Evolutionary conservation across 2,888 invertebrate genomes (phyloP).

Genomic region (Iselma pallidipennis): DNA sequence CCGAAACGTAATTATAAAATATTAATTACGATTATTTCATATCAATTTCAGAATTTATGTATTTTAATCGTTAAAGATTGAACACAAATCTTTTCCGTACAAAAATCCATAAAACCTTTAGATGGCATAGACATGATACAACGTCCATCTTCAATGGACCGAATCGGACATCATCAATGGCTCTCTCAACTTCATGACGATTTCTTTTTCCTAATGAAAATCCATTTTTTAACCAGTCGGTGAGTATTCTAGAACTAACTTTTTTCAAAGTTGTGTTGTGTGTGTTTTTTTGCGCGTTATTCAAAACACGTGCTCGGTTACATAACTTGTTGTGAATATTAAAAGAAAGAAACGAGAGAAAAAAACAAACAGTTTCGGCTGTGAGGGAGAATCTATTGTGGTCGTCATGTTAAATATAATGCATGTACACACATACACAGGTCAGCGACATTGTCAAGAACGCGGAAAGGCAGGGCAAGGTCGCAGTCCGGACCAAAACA

Average conservation of each 20-base stretch:
- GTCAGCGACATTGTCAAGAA: slow-evolving; percentile 45
- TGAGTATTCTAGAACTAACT: not conserved
- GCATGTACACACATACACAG: slow-evolving; percentile 35
- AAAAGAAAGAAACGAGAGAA: too few species aligned
- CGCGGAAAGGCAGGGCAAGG: slow-evolving; percentile 39
- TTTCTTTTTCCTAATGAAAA: not conserved
- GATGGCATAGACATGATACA: not conserved
- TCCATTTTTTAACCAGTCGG: not conserved
- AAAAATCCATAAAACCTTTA: too few species aligned
- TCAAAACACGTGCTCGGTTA: not conserved
- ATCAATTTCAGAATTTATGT: not conserved
- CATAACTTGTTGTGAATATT: not conserved
- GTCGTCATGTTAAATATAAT: too few species aligned
- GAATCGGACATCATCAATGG: not conserved
- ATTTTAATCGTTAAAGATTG: not conserved
- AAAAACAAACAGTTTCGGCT: too few species aligned
- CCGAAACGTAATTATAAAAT: not conserved
- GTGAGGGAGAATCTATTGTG: not conserved
- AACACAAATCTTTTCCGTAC: too few species aligned
- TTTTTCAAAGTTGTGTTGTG: too few species aligned
- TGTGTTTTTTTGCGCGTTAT: too few species aligned
- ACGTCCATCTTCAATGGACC: not conserved
- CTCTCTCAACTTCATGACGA: not conserved
- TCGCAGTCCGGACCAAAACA: slow-evolving; percentile 24
- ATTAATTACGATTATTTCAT: not conserved